Evolutionary conservation across 1,140 invertebrate genomes (phyloP).

Genomic region (Oreohelix idahoensis): DNA sequence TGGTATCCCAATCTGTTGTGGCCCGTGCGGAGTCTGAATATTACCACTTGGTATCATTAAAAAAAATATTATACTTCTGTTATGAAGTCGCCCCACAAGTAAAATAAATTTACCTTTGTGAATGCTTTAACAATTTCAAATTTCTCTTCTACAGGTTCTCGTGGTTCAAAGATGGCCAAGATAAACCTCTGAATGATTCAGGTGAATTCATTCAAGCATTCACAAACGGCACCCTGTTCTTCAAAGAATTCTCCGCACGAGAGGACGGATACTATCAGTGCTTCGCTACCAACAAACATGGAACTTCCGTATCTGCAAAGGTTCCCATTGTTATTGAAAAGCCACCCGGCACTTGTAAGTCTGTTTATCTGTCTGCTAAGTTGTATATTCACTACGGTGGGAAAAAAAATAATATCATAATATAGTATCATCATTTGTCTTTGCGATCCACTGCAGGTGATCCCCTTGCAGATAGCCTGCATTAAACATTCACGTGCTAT

Average conservation of each 20-base stretch:
- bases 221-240: not conserved
- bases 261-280: conserved; percentile 12
- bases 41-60: too few relatives aligned
- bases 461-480: too few relatives aligned
- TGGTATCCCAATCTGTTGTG: too few relatives aligned
- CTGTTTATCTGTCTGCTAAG: not conserved
- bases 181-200: not conserved
- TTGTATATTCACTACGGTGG: too few relatives aligned
- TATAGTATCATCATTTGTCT: too few relatives aligned
- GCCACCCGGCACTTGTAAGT: not conserved
- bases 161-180: not conserved
- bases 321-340: not conserved
- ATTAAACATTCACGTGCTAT: too few relatives aligned
- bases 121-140: not conserved
- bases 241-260: not conserved
- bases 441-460: too few relatives aligned
- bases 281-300: not conserved
- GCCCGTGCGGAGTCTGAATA: too few relatives aligned
- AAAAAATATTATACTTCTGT: too few relatives aligned
- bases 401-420: too few relatives aligned
- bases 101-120: too few relatives aligned
- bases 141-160: not conserved
- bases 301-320: conserved; percentile 21
- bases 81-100: too few relatives aligned
- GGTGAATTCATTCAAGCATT: conserved; percentile 1